A percentile compares a stretch with the other conserved stretches of the same genome.
Evolutionary conservation across 1,140 invertebrate species (phyloP).

Genomic region (Battus philenor): DNA sequence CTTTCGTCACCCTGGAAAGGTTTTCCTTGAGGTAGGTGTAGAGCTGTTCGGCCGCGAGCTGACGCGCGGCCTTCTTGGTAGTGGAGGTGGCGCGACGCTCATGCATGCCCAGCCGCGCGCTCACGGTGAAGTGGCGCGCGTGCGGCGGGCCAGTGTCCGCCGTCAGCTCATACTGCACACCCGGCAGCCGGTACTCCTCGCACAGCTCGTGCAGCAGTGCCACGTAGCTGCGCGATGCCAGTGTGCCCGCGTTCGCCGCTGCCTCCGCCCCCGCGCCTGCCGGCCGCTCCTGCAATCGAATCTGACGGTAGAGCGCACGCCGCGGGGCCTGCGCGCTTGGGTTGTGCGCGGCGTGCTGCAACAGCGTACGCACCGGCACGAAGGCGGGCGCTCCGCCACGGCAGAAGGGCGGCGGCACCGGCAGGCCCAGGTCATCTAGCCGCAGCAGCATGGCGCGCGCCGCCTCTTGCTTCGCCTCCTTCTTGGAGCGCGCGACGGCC

Average conservation of each 20-base stretch:
- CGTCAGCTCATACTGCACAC: conserved; percentile 39
- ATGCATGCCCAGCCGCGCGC: conserved; percentile 38
- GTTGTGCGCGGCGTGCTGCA: no score
- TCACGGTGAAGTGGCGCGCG: conserved; percentile 46
- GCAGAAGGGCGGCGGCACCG: conserved; percentile 40
- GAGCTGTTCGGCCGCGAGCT: conserved; percentile 51
- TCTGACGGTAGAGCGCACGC: no score
- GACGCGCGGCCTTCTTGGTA: conserved; percentile 56
- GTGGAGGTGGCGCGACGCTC: conserved; percentile 41
- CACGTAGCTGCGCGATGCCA: conserved; percentile 39
- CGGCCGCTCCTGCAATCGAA: conserved; percentile 1
- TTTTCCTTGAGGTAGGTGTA: conserved; percentile 55
- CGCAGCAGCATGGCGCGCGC: conserved; percentile 37
- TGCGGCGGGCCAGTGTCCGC: conserved; percentile 61
- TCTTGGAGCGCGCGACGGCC: conserved; percentile 53
- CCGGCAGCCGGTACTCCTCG: conserved; percentile 44
- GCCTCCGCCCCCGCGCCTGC: background rate
- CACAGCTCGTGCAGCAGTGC: conserved; percentile 55
- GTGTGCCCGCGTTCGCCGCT: background rate
- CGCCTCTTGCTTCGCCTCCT: conserved; percentile 60
- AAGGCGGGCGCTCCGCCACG: conserved; percentile 10
- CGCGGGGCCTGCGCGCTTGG: no score
- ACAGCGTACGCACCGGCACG: no score
- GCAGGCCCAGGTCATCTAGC: conserved; percentile 28
- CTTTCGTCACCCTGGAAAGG: conserved; percentile 37